Base-by-base conservation (phyloP, 2,888 invertebrate species). In the Platypus cylindrus region DNA sequence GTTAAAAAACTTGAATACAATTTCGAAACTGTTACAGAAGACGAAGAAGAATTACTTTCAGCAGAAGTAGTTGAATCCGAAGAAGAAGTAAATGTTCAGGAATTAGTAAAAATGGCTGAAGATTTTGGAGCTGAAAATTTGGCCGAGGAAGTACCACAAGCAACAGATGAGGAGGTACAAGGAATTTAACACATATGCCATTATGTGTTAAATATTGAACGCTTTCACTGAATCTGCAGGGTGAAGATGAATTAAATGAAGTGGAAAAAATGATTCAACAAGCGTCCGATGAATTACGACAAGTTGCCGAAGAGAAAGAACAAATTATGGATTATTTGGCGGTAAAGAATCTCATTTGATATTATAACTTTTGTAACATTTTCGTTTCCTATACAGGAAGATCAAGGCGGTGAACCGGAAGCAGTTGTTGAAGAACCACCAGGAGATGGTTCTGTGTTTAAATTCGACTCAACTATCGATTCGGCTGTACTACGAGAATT, bases 401-500 rank as follows among this genome's bases (percentile, higher is more conserved):
- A 25, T 5, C 30, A 34, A 12, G 41, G 33, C 20, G 38, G 36
- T 8, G 41, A 42, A 29, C 32, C 32, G 14, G 30, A 28, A 8
- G 7, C 33, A 8, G 12, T 23, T 12, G 34, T 26, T 7, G 25
- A 15, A 11, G 40, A 34, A 8, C 12, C 22, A 27, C 35, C 5
- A 31, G 26, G 27, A 3, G 46, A 45, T 32, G 46, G 40, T 7
- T 47, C 48, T 3, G 27, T 38, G n/a, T 52, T 52, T 28, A 49
- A 50, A 30, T 53, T 50, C 32, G 49, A 52, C 32, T 45, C 49
- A 16, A 43, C 44, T 8, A 51, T 53, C 9, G 56, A 57, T 39
- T 41, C 48, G 3, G 51, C 51, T 3, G 56, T 67, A 2, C 43
- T 66, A 13, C 52, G 47, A 33, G 65, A 68, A 50, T 55, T 69